Base-by-base conservation (phyloP, 2,113 vertebrate genomes). In the Albula goreensis region DNA sequence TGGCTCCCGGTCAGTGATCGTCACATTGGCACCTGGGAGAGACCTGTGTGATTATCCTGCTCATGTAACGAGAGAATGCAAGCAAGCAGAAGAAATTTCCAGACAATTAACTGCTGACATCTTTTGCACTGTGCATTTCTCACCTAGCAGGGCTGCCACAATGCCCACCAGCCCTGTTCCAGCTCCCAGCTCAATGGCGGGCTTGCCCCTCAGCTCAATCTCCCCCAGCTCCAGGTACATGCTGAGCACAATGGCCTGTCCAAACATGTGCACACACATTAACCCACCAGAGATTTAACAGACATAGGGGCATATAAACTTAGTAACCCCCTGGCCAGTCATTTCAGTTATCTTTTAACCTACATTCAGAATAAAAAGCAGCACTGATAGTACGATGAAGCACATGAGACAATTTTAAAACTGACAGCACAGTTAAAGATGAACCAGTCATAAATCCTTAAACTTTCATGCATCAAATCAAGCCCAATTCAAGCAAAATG, bases 111-210 rank as follows among this genome's bases (percentile, higher is more conserved):
- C 70, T n/a, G 22, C 9, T 31, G 48, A 15, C 3, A 31, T 53
- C n/a, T 8, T 53, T 8, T 31, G 3, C 50, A 41, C 31, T 41
- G 31, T 41, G 31, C 31, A 41, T 41, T 3, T 81, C 96, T 95
- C 92, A 99, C 98, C 98, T 82, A 99, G 89, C 74, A 99, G 92
- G 0, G 97, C 94, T 31, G 97, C 97, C 52, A 99, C 98, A 50
- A 99, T 99, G 90, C 98, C 97, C 88, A 98, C 96, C 88, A 99
- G 92, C 86, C 98, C 98, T 0, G 98, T 98, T 31, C 98, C 98
- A 19, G 98, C 98, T 81, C 98, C 98, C 87, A 99, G 93, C 89
- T 99, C 98, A 80, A 99, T 96, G 0, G 91, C 96, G 66, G 87
- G 90, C 85, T 90, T 94, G 81, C 95, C 96, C 89, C 90, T 89